phyloP scores from a whole-genome alignment of 1,140 invertebrate genomes.

The Brachionus rubens region DNA sequence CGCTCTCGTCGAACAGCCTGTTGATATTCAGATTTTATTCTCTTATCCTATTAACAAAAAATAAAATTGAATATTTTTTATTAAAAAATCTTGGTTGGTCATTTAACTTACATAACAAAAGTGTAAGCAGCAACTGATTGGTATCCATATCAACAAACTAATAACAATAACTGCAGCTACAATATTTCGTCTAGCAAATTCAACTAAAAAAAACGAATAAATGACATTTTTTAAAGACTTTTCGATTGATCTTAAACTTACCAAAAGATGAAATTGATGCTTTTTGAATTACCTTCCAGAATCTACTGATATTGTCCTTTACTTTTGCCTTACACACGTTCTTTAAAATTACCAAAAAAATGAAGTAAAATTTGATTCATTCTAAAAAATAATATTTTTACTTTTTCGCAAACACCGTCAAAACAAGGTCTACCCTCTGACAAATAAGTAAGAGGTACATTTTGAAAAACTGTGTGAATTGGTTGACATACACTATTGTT shows the following conservation, averaged over 20 bases:
- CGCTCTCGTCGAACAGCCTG: neutral
- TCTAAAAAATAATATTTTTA: neutral
- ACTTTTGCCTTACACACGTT: constrained; percentile 89
- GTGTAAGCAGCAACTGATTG: constrained; percentile 61
- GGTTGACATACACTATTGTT: constrained; percentile 22
- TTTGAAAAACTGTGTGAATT: neutral
- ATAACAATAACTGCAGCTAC: constrained; percentile 82
- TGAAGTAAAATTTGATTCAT: neutral
- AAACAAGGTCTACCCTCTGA: constrained; percentile 19
- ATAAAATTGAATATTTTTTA: no score
- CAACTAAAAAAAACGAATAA: constrained; percentile 62
- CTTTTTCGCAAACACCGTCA: constrained; percentile 44
- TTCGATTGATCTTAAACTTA: constrained; percentile 48
- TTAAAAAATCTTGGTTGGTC: no score
- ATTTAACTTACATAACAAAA: constrained; percentile 41
- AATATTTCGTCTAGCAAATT: constrained; percentile 80
- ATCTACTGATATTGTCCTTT: constrained; percentile 86
- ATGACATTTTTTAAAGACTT: neutral
- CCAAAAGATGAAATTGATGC: constrained; percentile 86
- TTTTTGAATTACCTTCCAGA: constrained; percentile 94
- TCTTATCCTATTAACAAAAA: constrained; percentile 8
- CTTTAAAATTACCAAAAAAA: no score
- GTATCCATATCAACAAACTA: constrained; percentile 86
- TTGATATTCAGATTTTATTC: neutral
- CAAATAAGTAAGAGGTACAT: neutral